These are phyloP conservation scores for Callipepla squamata DNA, from an alignment of 2,113 vertebrate genomes.

Conservation along the genomic window DNA sequence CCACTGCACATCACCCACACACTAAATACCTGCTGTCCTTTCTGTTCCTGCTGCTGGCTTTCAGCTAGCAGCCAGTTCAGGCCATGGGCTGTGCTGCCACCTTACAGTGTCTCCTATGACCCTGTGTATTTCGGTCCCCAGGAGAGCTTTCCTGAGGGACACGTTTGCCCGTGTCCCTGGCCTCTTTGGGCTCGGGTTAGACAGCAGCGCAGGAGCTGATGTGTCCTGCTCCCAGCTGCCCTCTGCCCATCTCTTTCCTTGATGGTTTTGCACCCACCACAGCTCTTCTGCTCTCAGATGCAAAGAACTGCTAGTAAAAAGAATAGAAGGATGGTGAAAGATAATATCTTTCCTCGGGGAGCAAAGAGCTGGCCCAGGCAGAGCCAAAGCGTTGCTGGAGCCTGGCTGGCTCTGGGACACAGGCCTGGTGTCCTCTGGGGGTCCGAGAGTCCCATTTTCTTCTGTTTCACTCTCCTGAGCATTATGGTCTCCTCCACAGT, in stretches of 20 bases:
- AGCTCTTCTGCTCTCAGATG: background rate
- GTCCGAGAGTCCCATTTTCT: background rate
- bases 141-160: background rate
- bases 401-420: too few species aligned
- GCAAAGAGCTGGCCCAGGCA: background rate
- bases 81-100: background rate
- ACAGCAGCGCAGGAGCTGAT: background rate
- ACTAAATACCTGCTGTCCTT: background rate
- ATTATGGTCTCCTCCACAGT: background rate
- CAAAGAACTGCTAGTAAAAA: background rate
- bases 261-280: background rate
- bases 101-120: background rate
- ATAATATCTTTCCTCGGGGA: background rate
- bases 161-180: too few species aligned
- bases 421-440: too few species aligned
- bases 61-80: background rate
- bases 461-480: background rate
- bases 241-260: background rate
- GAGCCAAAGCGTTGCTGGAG: background rate
- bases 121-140: fast-evolving
- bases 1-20: background rate
- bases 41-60: background rate
- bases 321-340: background rate
- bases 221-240: background rate
- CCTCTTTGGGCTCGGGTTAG: background rate